A percentile compares a stretch with the other conserved stretches of the same genome.
phyloP scores from a whole-genome alignment of 1,140 invertebrate species.

The Halesus radiatus region DNA sequence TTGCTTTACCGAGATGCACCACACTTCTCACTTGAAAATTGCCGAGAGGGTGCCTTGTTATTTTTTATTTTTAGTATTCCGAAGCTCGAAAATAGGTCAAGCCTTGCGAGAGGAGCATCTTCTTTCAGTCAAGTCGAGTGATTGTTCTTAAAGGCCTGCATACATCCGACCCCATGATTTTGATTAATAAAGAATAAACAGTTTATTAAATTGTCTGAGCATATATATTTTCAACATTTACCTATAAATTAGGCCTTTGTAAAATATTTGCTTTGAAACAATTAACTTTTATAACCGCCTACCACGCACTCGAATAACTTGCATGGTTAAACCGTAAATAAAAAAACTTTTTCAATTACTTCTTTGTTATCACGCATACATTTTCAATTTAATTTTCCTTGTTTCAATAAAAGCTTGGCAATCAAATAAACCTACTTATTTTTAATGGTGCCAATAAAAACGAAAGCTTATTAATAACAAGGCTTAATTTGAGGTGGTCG shows the following conservation, averaged over 20 bases:
- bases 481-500: no score
- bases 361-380: no score
- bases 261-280: background rate
- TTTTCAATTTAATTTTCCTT: no score
- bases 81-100: no score
- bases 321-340: background rate
- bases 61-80: no score
- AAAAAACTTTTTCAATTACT: background rate
- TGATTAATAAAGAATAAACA: background rate
- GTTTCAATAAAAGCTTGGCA: background rate
- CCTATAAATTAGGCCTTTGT: background rate
- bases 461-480: no score
- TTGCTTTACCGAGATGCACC: no score
- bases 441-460: no score
- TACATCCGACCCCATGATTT: background rate
- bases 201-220: background rate
- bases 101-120: no score
- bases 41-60: no score
- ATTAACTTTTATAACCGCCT: background rate
- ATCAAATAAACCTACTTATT: background rate
- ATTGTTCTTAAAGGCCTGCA: background rate
- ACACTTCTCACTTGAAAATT: no score
- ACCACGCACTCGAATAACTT: conserved; percentile 8
- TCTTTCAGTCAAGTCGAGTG: background rate
- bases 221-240: background rate